Evolutionary conservation across 2,113 vertebrate genomes (phyloP).

Genomic region (Actinemys pallida): DNA sequence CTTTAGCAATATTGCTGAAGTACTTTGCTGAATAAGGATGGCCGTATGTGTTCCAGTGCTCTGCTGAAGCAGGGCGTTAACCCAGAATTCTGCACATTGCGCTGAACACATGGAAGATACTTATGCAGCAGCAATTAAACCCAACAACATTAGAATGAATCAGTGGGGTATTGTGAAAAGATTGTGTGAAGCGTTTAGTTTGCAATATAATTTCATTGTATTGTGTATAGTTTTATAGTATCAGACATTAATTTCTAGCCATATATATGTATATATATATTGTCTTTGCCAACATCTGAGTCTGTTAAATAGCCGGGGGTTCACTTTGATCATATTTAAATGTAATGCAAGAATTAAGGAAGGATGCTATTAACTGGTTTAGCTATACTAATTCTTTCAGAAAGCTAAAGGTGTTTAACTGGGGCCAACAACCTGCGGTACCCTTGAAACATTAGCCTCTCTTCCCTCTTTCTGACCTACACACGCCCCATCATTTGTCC

Average conservation of each 20-base stretch:
- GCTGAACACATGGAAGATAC: background rate
- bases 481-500: background rate
- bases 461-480: background rate
- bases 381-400: background rate
- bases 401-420: background rate
- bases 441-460: background rate
- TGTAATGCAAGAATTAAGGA: background rate
- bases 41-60: slow-evolving; percentile 22
- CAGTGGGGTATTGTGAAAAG: background rate
- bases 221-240: background rate
- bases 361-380: rapidly evolving
- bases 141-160: rapidly evolving
- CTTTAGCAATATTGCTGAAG: background rate
- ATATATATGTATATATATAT: background rate
- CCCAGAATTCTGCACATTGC: background rate
- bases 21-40: slow-evolving; percentile 9
- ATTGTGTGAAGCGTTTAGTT: background rate
- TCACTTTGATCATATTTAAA: rapidly evolving
- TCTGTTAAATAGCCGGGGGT: background rate
- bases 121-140: background rate
- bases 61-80: slow-evolving; percentile 42
- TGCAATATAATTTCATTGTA: background rate
- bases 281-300: slow-evolving; percentile 19
- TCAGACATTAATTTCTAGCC: background rate
- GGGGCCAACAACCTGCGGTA: rapidly evolving